phyloP scores from a whole-genome alignment of 2,113 vertebrate species.

The Mirza zaza region DNA sequence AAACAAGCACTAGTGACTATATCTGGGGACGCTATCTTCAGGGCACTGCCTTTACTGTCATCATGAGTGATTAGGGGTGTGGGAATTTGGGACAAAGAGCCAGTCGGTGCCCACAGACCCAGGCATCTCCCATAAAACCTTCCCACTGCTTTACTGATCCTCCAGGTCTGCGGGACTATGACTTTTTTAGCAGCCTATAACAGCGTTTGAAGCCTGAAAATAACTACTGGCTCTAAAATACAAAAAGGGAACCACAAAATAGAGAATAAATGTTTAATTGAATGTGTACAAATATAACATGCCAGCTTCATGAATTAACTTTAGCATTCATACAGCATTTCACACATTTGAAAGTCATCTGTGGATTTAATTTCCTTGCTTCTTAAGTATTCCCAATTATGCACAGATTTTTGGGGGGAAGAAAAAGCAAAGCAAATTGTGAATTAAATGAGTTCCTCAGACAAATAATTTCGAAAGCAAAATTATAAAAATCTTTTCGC shows the following conservation, averaged over 20 bases:
- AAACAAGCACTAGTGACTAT: neutral
- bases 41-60: neutral
- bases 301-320: neutral
- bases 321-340: neutral
- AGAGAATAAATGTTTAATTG: slow-evolving; percentile 9
- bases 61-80: fast-evolving
- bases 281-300: neutral
- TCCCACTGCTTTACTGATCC: neutral
- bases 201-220: slow-evolving; percentile 9
- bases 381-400: slow-evolving; percentile 50
- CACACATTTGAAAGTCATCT: slow-evolving; percentile 50
- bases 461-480: slow-evolving; percentile 49
- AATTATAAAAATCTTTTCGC: neutral
- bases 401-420: neutral
- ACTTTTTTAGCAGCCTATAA: neutral
- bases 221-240: slow-evolving; percentile 30
- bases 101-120: neutral
- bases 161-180: neutral
- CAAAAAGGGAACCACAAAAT: slow-evolving; percentile 20
- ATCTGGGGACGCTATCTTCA: neutral
- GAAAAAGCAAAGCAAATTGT: neutral
- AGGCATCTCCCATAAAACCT: neutral
- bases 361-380: slow-evolving; percentile 33
- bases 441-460: slow-evolving; percentile 55
- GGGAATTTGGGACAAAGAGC: neutral